These are phyloP conservation scores for Porites evermanni DNA, from an alignment of 92 coral and sea anemone genomes.

Conservation along the genomic window DNA sequence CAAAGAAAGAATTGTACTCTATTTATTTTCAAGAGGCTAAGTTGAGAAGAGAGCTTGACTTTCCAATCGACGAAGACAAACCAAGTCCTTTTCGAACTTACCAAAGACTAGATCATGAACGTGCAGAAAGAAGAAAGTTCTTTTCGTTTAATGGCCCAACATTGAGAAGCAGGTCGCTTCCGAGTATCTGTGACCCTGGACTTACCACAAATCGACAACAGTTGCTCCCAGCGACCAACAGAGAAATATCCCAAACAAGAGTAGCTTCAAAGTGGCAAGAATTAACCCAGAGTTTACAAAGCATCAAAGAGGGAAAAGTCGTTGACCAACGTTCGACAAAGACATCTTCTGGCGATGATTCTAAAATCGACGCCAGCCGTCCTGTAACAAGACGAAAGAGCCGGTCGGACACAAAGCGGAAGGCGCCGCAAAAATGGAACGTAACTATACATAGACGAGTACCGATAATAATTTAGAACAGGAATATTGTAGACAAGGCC, in stretches of 20 bases:
- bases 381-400: not conserved
- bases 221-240: not conserved
- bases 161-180: conserved; percentile 2
- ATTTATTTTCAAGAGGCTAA: conserved; percentile 50
- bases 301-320: not conserved
- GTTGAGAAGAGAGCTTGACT: conserved; percentile 39
- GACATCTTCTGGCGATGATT: not conserved
- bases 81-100: conserved; percentile 29
- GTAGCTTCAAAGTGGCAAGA: conserved; percentile 5
- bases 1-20: conserved; percentile 42
- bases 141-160: conserved; percentile 30
- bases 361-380: not conserved
- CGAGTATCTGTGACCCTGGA: conserved; percentile 3
- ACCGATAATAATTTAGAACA: not conserved
- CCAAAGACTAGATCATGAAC: conserved; percentile 52
- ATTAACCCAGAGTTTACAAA: conserved; percentile 2
- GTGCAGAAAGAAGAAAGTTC: conserved; percentile 43
- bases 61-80: conserved; percentile 39
- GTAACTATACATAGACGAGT: not conserved
- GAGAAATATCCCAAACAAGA: not conserved
- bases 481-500: not conserved
- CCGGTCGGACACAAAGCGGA: not conserved
- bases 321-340: not conserved
- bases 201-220: not conserved
- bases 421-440: conserved; percentile 9